Percentiles rank a stretch among this genome's conserved stretches.
Evolutionary conservation across 2,888 invertebrate genomes (phyloP).

Genomic region (Drosophila anomelani): DNA sequence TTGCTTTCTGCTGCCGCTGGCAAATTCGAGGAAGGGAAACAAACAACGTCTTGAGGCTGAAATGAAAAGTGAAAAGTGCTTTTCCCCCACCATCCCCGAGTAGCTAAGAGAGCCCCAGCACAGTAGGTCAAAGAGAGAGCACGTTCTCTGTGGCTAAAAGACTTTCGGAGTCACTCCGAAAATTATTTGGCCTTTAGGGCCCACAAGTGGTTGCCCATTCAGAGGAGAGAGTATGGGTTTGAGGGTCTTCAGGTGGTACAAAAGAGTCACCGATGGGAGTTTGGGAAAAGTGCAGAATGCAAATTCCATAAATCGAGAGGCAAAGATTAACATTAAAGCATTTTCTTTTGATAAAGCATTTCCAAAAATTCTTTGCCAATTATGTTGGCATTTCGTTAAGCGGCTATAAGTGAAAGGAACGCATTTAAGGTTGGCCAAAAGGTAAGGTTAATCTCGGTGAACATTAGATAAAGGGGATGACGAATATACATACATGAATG

Average conservation of each 20-base stretch:
- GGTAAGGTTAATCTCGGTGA: constrained; percentile 44
- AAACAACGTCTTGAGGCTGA: constrained; percentile 27
- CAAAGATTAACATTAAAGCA: neutral
- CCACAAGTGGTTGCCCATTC: constrained; percentile 69
- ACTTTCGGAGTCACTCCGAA: constrained; percentile 61
- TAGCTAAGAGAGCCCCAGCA: constrained; percentile 16
- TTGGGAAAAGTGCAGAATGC: constrained; percentile 14
- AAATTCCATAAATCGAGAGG: neutral
- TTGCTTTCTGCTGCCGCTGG: constrained; percentile 1
- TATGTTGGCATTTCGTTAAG: constrained; percentile 6
- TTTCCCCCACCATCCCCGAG: neutral
- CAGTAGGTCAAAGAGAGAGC: constrained; percentile 31
- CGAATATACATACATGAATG: constrained; percentile 22
- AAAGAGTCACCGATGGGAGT: neutral
- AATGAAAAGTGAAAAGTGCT: constrained; percentile 29
- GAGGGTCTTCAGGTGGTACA: neutral
- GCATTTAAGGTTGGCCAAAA: constrained; percentile 6
- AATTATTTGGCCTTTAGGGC: constrained; percentile 37
- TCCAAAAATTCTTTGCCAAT: constrained; percentile 8
- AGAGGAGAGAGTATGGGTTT: neutral
- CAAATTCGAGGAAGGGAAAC: constrained; percentile 6
- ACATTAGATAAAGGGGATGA: constrained; percentile 15
- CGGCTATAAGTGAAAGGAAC: neutral
- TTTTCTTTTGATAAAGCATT: constrained; percentile 15
- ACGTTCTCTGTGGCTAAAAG: neutral